A percentile compares a stretch with the other conserved stretches of the same genome.
These are phyloP conservation scores for Solea senegalensis DNA, from an alignment of 2,113 vertebrate genomes.

Conservation along the genomic window DNA sequence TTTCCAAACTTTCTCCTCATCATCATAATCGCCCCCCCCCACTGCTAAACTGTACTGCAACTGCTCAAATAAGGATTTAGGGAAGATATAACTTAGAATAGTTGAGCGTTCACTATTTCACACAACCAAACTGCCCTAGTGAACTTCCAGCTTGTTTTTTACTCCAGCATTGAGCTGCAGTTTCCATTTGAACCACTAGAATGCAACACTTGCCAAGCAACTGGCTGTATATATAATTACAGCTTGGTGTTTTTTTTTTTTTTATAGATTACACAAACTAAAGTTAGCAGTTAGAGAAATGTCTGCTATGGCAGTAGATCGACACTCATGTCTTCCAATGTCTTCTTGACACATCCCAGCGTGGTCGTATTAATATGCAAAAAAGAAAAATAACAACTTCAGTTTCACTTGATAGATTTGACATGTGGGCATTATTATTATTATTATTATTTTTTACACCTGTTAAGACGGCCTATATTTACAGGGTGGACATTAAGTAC, in stretches of 20 bases:
- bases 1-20: constrained; percentile 4
- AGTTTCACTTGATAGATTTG: not conserved
- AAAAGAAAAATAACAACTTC: not conserved
- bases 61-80: constrained; percentile 6
- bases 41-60: constrained; percentile 8
- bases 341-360: not conserved
- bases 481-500: not conserved
- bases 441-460: constrained; percentile 1
- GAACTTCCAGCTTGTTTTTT: not conserved
- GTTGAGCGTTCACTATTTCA: not conserved
- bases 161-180: constrained; percentile 29
- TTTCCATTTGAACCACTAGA: constrained; percentile 53
- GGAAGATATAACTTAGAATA: not conserved
- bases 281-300: constrained; percentile 41
- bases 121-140: constrained; percentile 14
- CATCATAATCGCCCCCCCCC: not conserved
- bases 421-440: too few relatives aligned
- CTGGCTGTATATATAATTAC: constrained; percentile 24
- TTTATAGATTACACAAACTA: constrained; percentile 61
- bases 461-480: constrained; percentile 18
- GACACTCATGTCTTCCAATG: constrained; percentile 55
- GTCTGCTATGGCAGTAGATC: constrained; percentile 62
- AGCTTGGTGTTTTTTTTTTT: constrained; percentile 23
- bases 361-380: not conserved
- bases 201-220: constrained; percentile 46